Evolutionary conservation across 1,140 invertebrate species (phyloP), one percentile per base, ranked within the genome.

Genomic region (Macrosteles quadrilineatus): DNA sequence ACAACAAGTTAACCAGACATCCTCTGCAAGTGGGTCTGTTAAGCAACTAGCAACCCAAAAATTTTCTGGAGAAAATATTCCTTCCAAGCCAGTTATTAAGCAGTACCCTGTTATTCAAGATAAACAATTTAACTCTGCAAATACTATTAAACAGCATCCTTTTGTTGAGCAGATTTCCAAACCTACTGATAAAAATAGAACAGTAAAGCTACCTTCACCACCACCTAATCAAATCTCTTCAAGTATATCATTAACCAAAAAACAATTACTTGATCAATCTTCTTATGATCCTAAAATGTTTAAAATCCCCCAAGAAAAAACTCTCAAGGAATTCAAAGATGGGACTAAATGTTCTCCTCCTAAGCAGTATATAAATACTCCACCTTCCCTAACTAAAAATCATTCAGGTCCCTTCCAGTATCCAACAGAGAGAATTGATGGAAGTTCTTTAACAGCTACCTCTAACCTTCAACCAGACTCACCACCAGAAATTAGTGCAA

Each of bases 21-120:
- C 82, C 1, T 82, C 83, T 50, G 74, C 78, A 6, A 80, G 74
- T 53, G 76, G 76, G 43, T 77, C 74, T 31, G 76, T 79, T 1
- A 79, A 78, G 59, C 75, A 77, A 53, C 59, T 78, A 31, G 75
- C 72, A 12, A 64, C 70, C 23, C 71, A 77, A 31, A 78, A 76
- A 64, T 77, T 76, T 70, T 70, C 73, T 27, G 67, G 67, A 25
- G 29, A 59, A 21, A 69, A 69, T 69, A 29, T 53, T 55, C 50
- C 66, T 63, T 14, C 67, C 6, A 71, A 71, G 67, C 70, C 70
- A 21, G 31, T 71, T 27, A 29, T 67, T 30, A 71, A 71, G 68
- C 64, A 68, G n/a, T 57, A 63, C 25, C 55, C 70, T 36, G 27
- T 32, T 17, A 55, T 55, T 27, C 47, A 68, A 59, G 45, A 40